phyloP scores from a whole-genome alignment of 2,113 vertebrate genomes.

The Marmota flaviventris region DNA sequence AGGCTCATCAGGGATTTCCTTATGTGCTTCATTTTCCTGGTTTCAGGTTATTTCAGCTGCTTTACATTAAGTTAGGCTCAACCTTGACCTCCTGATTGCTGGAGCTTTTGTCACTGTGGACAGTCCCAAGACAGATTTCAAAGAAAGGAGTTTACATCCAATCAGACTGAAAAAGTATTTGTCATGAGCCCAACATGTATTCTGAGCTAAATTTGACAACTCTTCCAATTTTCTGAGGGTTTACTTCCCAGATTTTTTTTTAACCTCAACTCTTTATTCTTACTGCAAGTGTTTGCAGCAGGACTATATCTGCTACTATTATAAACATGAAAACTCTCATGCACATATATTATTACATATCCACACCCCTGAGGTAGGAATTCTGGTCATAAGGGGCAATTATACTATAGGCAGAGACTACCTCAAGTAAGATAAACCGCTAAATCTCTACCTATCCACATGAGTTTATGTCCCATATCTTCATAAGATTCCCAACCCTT shows the following conservation, averaged over 20 bases:
- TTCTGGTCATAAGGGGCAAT: neutral
- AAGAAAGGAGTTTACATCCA: neutral
- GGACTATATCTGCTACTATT: no score
- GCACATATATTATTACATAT: neutral
- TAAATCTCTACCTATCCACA: neutral
- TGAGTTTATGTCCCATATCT: neutral
- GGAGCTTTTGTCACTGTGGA: neutral
- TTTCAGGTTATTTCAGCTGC: conserved; percentile 6
- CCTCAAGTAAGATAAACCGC: neutral
- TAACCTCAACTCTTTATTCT: neutral
- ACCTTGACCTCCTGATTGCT: neutral
- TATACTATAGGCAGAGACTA: neutral
- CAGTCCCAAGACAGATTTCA: neutral
- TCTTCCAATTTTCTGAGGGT: neutral
- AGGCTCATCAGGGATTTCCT: neutral
- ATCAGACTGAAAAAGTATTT: neutral
- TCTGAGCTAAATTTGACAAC: neutral
- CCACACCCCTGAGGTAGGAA: neutral
- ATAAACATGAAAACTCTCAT: neutral
- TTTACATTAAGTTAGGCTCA: neutral
- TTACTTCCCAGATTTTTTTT: neutral
- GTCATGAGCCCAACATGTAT: neutral
- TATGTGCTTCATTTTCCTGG: neutral
- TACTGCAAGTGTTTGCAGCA: neutral
- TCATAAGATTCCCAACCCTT: neutral